Conservation (phyloP, 1,140 invertebrate genomes). For the Brachionus sp. region DNA sequence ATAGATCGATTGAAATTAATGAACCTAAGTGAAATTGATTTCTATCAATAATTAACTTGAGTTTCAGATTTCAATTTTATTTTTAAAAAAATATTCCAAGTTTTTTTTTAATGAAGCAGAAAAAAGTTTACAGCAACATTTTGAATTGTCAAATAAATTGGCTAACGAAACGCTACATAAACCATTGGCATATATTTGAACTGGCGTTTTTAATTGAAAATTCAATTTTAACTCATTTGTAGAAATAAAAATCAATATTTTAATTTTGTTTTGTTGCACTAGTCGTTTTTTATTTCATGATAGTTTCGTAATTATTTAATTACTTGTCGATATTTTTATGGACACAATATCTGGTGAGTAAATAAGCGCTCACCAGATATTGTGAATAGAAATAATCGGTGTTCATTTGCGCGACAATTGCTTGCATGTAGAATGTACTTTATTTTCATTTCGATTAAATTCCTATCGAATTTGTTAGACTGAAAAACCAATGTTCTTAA, state of each 20-base stretch:
- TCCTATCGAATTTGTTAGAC: not conserved
- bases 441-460: not conserved
- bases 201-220: not conserved
- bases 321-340: not conserved
- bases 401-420: not conserved
- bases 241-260: constrained; percentile 18
- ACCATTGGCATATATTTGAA: not conserved
- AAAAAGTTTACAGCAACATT: not conserved
- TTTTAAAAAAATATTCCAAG: too few relatives aligned
- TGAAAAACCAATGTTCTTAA: not conserved
- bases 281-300: constrained; percentile 19
- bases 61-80: not conserved
- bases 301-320: constrained; percentile 23
- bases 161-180: not conserved
- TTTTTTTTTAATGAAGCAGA: not conserved
- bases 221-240: not conserved
- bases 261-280: not conserved
- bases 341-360: not conserved
- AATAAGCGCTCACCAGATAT: too few relatives aligned
- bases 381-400: not conserved
- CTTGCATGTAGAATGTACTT: constrained; percentile 1
- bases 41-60: not conserved
- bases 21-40: constrained; percentile 8
- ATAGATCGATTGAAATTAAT: constrained; percentile 23
- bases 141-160: not conserved